Evolutionary conservation across 2,888 invertebrate species (phyloP), one percentile per base, ranked within the genome.

Genomic region (Argynnis bischoffii): DNA sequence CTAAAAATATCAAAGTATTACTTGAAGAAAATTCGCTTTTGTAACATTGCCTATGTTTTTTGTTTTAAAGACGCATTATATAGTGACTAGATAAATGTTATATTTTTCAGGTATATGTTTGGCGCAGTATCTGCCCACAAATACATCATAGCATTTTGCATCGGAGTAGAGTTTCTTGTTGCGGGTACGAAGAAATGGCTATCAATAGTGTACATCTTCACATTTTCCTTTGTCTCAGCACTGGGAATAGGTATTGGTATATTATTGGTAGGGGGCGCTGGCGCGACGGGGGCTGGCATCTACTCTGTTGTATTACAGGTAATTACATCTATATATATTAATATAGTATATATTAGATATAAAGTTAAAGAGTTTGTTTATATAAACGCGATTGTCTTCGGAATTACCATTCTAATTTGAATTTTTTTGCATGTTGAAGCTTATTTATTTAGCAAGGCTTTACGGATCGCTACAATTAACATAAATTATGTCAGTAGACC

Each of bases 121-220:
- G 96, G 94, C 0, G 97, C 97, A 0, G 96, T 98, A 0, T 95
- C 96, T 2, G 96, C 97, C 0, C 98, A 98, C 83, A 98, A 98
- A 86, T 94, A 97, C 77, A 97, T 98, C 55, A 95, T 98, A 69
- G 96, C 97, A 1, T 97, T 98, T 84, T 97, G 97, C 82, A 96
- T 98, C 71, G 97, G 97, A 0, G 95, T 97, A 71, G 97, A 98
- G 80, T 87, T 98, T 59, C 93, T 97, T 53, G 95, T 95, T 0
- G 95, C 95, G 0, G 94, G 94, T 46, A 95, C 96, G 1, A 94
- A 93, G 76, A 89, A 92, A 2, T 87, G 93, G 78, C 82, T 96
- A 63, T 93, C 95, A 1, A 79, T 96, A 50, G 86, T 95, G 35
- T 97, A 97, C 84, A 94, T 97, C 54, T 94, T 95, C 75, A 95